Evolutionary conservation across 2,113 vertebrate species (phyloP).

Genomic region (Thunnus thynnus): DNA sequence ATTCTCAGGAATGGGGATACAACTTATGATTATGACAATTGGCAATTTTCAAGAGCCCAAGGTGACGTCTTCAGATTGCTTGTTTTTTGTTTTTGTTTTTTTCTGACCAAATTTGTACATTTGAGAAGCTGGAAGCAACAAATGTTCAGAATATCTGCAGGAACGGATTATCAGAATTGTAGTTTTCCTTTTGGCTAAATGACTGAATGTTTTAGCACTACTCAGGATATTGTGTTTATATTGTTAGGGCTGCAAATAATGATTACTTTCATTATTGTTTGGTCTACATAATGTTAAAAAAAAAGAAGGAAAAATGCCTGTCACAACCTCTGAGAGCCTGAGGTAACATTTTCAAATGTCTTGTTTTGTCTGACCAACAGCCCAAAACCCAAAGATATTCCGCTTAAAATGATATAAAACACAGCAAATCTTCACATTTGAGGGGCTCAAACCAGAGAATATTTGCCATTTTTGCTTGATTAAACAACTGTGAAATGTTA

Average conservation of each 20-base stretch:
- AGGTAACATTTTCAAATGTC: no score
- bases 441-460: neutral
- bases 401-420: neutral
- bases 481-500: no score
- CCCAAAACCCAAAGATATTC: neutral
- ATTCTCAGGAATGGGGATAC: no score
- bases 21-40: neutral
- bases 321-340: no score
- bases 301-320: no score
- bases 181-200: constrained; percentile 18
- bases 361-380: neutral
- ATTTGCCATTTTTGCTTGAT: neutral
- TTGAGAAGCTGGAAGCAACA: neutral
- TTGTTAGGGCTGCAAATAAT: neutral
- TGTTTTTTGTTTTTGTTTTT: no score
- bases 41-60: no score
- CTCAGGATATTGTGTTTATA: neutral
- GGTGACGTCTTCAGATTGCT: neutral
- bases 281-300: no score
- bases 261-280: neutral
- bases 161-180: neutral
- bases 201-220: neutral
- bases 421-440: neutral
- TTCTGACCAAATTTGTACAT: neutral
- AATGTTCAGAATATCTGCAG: neutral